phyloP scores from a whole-genome alignment of 2,888 invertebrate genomes.

The Chrysomela aeneicollis region DNA sequence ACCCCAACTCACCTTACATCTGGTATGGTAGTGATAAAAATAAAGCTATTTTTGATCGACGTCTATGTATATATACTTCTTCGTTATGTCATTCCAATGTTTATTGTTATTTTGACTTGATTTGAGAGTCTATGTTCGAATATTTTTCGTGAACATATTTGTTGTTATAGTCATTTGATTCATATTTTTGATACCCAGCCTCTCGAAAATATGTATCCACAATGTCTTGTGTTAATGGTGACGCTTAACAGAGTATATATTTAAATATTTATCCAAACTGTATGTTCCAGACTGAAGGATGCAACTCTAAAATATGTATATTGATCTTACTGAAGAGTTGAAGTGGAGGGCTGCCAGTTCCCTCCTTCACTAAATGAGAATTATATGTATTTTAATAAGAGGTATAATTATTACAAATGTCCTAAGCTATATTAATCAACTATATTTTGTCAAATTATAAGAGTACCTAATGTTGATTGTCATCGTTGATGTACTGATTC shows the following conservation, averaged over 20 bases:
- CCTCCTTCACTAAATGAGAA: conserved; percentile 25
- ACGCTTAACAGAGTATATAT: conserved; percentile 40
- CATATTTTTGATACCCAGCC: conserved; percentile 57
- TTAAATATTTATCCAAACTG: conserved; percentile 35
- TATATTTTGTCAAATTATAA: conserved; percentile 60
- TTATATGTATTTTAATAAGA: conserved; percentile 42
- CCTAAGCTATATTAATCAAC: conserved; percentile 53
- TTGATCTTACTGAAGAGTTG: conserved; percentile 27
- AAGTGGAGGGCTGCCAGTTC: conserved; percentile 26
- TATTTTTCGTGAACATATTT: conserved; percentile 20
- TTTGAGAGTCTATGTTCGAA: conserved; percentile 12
- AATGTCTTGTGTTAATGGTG: conserved; percentile 30
- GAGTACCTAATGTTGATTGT: conserved; percentile 47
- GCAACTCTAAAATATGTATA: conserved; percentile 24
- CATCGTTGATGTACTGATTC: conserved; percentile 60
- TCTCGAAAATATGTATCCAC: conserved; percentile 53
- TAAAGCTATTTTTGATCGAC: background rate
- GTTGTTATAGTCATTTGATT: conserved; percentile 36
- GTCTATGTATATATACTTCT: background rate
- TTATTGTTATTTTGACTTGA: conserved; percentile 1
- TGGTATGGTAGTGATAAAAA: background rate
- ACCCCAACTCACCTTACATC: too few species aligned
- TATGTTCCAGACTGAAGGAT: conserved; percentile 43
- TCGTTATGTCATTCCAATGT: background rate
- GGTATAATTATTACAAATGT: conserved; percentile 56